Percentiles rank a stretch among this genome's conserved stretches.
Evolutionary conservation across 2,797 vertebrate genomes (phyloP).

Genomic region (Trichosurus vulpecula): DNA sequence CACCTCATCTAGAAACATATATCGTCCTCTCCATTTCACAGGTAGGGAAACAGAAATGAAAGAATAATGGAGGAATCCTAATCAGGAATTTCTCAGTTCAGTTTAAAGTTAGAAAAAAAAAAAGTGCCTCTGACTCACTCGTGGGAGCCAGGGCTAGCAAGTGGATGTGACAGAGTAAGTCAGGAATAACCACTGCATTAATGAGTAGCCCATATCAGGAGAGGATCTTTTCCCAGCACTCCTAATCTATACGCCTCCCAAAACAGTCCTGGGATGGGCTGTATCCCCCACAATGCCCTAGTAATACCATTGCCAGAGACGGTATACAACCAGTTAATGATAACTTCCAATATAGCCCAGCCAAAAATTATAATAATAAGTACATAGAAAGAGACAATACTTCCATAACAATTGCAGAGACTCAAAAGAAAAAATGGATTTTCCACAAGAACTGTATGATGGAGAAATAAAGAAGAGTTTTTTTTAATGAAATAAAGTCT

Average conservation of each 20-base stretch:
- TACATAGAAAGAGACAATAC: background rate
- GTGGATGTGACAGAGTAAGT: background rate
- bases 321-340: background rate
- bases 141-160: background rate
- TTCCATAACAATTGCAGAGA: background rate
- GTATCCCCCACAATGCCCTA: background rate
- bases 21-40: slow-evolving; percentile 21
- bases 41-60: background rate
- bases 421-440: background rate
- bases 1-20: too few relatives aligned
- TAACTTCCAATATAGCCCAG: background rate
- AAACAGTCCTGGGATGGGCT: background rate
- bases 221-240: background rate
- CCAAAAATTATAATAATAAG: background rate
- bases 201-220: background rate
- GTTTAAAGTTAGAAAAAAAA: background rate
- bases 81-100: background rate
- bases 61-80: background rate
- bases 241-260: background rate
- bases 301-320: background rate
- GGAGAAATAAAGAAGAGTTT: background rate
- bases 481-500: background rate
- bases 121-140: background rate
- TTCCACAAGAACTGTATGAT: background rate
- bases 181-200: background rate